Evolutionary conservation across 1,140 invertebrate genomes (phyloP).

Genomic region (Euura lappo): DNA sequence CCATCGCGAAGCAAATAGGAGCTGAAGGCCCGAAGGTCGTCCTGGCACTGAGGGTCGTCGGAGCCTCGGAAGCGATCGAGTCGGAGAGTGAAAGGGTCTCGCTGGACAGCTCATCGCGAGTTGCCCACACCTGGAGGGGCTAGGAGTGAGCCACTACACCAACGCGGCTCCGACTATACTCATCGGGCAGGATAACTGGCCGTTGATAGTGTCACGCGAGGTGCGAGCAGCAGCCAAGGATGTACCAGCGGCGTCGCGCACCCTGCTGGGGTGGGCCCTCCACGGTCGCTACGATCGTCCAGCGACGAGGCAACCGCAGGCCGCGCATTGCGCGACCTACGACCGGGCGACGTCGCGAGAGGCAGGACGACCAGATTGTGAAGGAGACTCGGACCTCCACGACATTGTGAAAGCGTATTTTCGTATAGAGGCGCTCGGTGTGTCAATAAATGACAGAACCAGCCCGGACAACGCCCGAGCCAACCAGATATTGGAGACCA

Average conservation of each 20-base stretch:
- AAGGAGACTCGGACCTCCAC: background rate
- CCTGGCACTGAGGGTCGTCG: background rate
- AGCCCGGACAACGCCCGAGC: background rate
- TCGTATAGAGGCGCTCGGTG: too few species aligned
- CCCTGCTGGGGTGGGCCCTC: slow-evolving; percentile 22
- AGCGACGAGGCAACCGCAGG: too few species aligned
- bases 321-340: too few species aligned
- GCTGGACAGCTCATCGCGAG: background rate
- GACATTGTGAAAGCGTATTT: background rate
- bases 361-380: too few species aligned
- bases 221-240: background rate
- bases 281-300: too few species aligned
- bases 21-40: background rate
- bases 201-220: slow-evolving; percentile 12
- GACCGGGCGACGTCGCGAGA: too few species aligned
- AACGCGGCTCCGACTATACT: slow-evolving; percentile 18
- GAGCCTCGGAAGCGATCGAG: background rate
- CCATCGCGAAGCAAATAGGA: background rate
- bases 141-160: slow-evolving; percentile 1
- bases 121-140: slow-evolving; percentile 4
- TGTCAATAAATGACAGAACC: background rate
- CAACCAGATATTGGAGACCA: background rate
- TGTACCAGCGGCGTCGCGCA: slow-evolving; percentile 14
- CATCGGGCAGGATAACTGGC: slow-evolving; percentile 30
- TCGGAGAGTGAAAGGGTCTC: background rate